These are phyloP conservation scores for Stenotaenia linearis DNA, from an alignment of 2,888 invertebrate genomes.

Conservation along the genomic window DNA sequence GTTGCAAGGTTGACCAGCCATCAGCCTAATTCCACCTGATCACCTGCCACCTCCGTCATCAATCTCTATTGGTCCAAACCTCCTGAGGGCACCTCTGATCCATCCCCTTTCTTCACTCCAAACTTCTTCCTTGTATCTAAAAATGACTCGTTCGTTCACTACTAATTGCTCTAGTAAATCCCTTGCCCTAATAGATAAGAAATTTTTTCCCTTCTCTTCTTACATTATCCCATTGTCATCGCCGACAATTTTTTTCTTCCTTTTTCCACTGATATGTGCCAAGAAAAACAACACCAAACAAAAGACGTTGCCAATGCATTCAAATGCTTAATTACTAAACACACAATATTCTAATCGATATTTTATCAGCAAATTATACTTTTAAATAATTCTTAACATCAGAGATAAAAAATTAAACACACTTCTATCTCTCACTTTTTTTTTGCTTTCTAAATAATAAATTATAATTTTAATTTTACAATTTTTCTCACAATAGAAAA, in stretches of 20 bases:
- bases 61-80: neutral
- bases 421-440: neutral
- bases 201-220: neutral
- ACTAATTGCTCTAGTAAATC: slow-evolving; percentile 4
- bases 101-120: neutral
- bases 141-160: neutral
- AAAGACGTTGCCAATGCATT: slow-evolving; percentile 3
- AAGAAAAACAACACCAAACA: slow-evolving; percentile 9
- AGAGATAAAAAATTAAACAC: neutral
- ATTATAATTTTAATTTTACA: neutral
- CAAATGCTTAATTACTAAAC: neutral
- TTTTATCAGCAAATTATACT: neutral
- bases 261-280: neutral
- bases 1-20: neutral
- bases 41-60: slow-evolving; percentile 9
- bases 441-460: neutral
- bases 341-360: neutral
- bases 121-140: neutral
- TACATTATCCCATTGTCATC: slow-evolving; percentile 9
- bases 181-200: slow-evolving; percentile 5
- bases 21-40: slow-evolving; percentile 9
- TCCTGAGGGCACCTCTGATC: neutral
- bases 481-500: neutral
- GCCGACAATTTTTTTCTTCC: neutral
- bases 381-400: neutral